A percentile compares a stretch with the other conserved stretches of the same genome.
Evolutionary conservation across 2,888 invertebrate genomes (phyloP).

Genomic region (Conchocele bisecta): DNA sequence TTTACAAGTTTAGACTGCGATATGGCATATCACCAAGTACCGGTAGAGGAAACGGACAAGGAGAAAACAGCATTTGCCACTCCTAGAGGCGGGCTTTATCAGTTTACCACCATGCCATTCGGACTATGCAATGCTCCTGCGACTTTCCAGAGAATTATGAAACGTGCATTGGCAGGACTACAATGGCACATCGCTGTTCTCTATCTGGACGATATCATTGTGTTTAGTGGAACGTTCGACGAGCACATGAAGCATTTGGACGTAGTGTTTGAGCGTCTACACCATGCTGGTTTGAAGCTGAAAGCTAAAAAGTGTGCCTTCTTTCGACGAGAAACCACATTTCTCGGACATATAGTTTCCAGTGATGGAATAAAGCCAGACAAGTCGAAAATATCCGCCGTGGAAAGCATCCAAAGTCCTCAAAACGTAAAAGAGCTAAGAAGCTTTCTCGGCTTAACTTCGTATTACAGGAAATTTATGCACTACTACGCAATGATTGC

Average conservation of each 20-base stretch:
- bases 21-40: conserved; percentile 27
- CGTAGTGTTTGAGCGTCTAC: conserved; percentile 39
- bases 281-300: conserved; percentile 35
- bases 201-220: conserved; percentile 59
- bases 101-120: conserved; percentile 13
- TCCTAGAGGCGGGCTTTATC: conserved; percentile 12
- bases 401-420: conserved; percentile 24
- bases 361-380: conserved; percentile 41
- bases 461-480: conserved; percentile 40
- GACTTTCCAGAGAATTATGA: conserved; percentile 20
- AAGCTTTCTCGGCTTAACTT: conserved; percentile 33
- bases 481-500: conserved; percentile 16
- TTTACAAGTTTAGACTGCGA: conserved; percentile 23
- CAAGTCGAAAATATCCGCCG: conserved; percentile 28
- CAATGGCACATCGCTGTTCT: conserved; percentile 54
- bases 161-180: conserved; percentile 15
- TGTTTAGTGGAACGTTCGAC: conserved; percentile 38
- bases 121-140: background rate
- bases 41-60: conserved; percentile 6
- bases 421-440: conserved; percentile 21
- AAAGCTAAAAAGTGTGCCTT: conserved; percentile 53
- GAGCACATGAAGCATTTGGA: conserved; percentile 41
- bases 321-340: conserved; percentile 18
- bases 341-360: conserved; percentile 44
- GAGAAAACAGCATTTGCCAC: conserved; percentile 31